A percentile compares a stretch with the other conserved stretches of the same genome.
These are phyloP conservation scores for Nezara viridula DNA, from an alignment of 2,888 invertebrate genomes.

Conservation along the genomic window DNA sequence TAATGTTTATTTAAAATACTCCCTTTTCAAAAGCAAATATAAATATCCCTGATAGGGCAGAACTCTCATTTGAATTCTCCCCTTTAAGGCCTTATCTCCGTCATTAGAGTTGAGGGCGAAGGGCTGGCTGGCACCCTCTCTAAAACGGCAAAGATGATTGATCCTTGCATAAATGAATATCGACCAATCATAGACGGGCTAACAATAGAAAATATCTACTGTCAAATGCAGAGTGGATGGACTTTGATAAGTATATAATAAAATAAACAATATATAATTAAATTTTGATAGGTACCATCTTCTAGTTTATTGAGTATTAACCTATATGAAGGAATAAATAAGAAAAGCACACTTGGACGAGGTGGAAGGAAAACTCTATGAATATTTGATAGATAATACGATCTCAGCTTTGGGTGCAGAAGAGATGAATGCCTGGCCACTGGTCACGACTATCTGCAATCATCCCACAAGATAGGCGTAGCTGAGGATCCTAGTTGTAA, in stretches of 20 bases:
- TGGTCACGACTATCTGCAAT: too few species aligned
- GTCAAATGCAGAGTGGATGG: background rate
- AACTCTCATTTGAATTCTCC: background rate
- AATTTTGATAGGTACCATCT: too few species aligned
- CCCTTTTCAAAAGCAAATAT: background rate
- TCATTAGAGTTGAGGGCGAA: background rate
- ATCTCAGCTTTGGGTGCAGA: too few species aligned
- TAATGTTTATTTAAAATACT: background rate
- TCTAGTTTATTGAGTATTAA: too few species aligned
- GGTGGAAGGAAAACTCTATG: too few species aligned
- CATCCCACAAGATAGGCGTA: too few species aligned
- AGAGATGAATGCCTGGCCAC: too few species aligned
- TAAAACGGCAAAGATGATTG: background rate
- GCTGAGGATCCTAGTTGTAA: too few species aligned
- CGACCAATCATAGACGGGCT: background rate
- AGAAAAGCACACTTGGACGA: too few species aligned
- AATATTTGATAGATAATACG: too few species aligned
- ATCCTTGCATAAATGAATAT: slow-evolving; percentile 30
- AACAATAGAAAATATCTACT: background rate
- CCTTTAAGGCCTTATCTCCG: background rate
- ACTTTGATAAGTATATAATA: background rate
- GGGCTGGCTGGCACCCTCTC: background rate
- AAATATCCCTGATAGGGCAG: background rate
- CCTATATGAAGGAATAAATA: too few species aligned
- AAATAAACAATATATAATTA: too few species aligned